Evolutionary conservation across 2,113 vertebrate genomes (phyloP), one percentile per base, ranked within the genome.

Genomic region (Engystomops pustulosus): DNA sequence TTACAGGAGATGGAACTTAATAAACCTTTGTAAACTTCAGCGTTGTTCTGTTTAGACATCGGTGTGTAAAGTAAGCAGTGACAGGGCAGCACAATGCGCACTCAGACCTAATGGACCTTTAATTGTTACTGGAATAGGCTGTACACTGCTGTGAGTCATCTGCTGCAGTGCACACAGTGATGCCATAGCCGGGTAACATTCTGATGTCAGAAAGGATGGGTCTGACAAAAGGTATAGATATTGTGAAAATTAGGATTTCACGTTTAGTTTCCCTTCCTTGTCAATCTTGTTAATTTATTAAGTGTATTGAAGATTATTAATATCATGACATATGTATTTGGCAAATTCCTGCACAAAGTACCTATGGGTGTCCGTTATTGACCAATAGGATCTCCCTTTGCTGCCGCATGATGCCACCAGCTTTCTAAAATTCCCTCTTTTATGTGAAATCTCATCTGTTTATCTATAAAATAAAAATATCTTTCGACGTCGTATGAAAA

Each of bases 71-170:
- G 20, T 77, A 55, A 77, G 74, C 74, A 77, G 74, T 77, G 74
- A 77, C 20, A 23, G 47, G 9, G 47, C 17, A 75, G 18, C 32
- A 34, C 74, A 77, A 77, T 53, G 44, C 32, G 74, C 20, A 55
- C 49, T 12, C 47, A 30, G 18, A 36, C 34, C n/a, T 81, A 81
- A 49, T 81, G 45, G 32, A 8, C 79, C 60, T 23, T n/a, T 69
- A 38, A n/a, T 81, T 38, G 27, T 80, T 81, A 49, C 79, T 81
- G 79, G 79, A 81, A 67, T 49, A 7, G 44, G 25, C 78, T n/a
- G 25, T 49, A 36, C 68, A 68, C 17, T 67, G 6, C 17, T 49
- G 58, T 80, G 78, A 67, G 47, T 80, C 78, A 80, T 68, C 23
- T 3, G 25, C 58, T 49, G 6, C 30, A 47, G 23, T n/a, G n/a